Evolutionary conservation across 2,113 vertebrate species (phyloP).

Genomic region (Meriones unguiculatus): DNA sequence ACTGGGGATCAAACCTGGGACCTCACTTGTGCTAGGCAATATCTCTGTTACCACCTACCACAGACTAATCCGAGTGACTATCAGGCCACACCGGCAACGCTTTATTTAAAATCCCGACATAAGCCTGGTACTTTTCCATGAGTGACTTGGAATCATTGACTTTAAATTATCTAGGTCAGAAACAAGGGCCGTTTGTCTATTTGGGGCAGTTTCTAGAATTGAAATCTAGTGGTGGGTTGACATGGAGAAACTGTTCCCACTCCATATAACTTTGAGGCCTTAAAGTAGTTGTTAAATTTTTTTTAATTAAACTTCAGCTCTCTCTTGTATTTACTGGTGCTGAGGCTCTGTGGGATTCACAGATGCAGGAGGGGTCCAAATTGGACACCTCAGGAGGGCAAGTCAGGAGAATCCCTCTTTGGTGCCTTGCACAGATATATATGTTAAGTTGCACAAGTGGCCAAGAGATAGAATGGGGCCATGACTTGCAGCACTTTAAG

Average conservation of each 20-base stretch:
- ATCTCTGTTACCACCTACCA: neutral
- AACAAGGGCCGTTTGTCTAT: slow-evolving; percentile 41
- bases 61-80: neutral
- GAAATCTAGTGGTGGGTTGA: slow-evolving; percentile 10
- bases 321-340: neutral
- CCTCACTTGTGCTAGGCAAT: neutral
- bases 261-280: neutral
- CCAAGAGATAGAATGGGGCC: neutral
- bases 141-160: slow-evolving; percentile 15
- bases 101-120: slow-evolving; percentile 31
- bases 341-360: neutral
- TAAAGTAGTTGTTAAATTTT: neutral
- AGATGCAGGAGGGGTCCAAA: neutral
- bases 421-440: neutral
- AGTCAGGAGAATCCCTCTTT: neutral
- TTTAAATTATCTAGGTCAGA: slow-evolving; percentile 65
- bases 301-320: neutral
- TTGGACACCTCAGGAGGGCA: neutral
- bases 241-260: neutral
- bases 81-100: neutral
- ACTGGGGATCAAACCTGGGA: neutral
- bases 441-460: neutral
- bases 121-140: slow-evolving; percentile 46
- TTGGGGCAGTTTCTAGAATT: slow-evolving; percentile 61
- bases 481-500: neutral